phyloP scores from a whole-genome alignment of 2,113 vertebrate genomes.

The Shinisaurus crocodilurus region DNA sequence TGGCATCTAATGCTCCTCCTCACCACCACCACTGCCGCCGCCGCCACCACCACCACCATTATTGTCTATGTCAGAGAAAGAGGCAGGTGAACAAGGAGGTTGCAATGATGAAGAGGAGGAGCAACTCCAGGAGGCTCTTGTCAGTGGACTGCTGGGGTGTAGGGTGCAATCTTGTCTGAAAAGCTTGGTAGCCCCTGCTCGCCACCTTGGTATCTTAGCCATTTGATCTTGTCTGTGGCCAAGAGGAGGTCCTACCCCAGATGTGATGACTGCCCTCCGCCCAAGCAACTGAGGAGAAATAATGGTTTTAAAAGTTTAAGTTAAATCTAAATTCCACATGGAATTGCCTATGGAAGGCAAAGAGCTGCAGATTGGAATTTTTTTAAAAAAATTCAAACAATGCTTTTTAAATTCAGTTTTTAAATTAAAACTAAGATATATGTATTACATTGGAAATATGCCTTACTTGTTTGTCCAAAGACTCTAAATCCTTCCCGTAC shows the following conservation, averaged over 20 bases:
- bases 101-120: too few relatives aligned
- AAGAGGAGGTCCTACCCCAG: too few relatives aligned
- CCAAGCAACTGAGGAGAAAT: neutral
- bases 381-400: neutral
- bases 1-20: too few relatives aligned
- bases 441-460: neutral
- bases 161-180: too few relatives aligned
- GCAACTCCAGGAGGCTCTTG: too few relatives aligned
- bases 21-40: too few relatives aligned
- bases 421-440: too few relatives aligned
- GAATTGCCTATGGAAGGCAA: neutral
- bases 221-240: neutral
- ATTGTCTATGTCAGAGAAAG: too few relatives aligned
- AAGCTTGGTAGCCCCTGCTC: neutral
- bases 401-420: neutral
- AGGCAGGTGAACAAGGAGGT: too few relatives aligned
- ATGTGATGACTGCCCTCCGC: neutral
- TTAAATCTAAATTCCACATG: neutral
- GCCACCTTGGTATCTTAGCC: neutral
- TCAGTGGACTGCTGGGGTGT: too few relatives aligned
- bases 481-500: conserved; percentile 85
- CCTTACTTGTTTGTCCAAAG: conserved; percentile 83
- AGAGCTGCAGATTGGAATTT: neutral
- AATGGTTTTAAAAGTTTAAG: neutral
- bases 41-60: too few relatives aligned